Evolutionary conservation across 2,113 vertebrate genomes (phyloP), one percentile per base, ranked within the genome.

Genomic region (Camarhynchus parvulus): DNA sequence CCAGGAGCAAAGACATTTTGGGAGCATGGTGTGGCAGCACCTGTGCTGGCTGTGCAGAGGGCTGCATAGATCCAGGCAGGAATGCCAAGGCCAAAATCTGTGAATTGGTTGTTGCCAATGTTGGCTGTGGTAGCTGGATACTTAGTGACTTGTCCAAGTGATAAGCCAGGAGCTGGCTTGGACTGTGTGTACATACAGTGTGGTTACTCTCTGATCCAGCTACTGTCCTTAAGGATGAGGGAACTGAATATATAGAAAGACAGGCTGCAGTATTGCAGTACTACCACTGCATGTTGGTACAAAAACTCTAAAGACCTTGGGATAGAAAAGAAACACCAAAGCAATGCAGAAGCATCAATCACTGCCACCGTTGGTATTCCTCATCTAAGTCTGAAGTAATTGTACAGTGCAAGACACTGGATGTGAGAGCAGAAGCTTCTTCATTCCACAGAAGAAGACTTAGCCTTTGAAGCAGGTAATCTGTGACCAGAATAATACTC

Each of bases 61-160:
- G 62, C 35, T 87, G 49, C 49, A 28, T 50, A 55, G 53, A 69
- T 61, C 66, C 50, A 58, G 49, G 58, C 50, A 24, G 59, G 53
- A 63, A 74, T 80, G 41, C 72, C 19, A 33, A 68, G 66, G 41
- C 85, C 21, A 27, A 55, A 53, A 44, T 52, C 15, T 58, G 35
- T 47, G 49, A 49, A 53, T 37, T 1, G 2, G 5, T 44, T 85
- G 35, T 64, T 83, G 49, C 28, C 0, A 1, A 0, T 72, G 18
- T 25, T 79, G 70, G 27, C 42, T 55, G 66, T 66, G 19, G 30
- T 46, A 87, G 62, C 56, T 79, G 66, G 46, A 37, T 52, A 39
- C 41, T 73, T 33, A 3, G 49, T 0, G 1, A 23, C 22, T 56
- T 56, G 17, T 46, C 33, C 33, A 49, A 4, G 28, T 92, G 42